Conservation (phyloP, 2,797 vertebrate genomes). For the Vultur gryphus region DNA sequence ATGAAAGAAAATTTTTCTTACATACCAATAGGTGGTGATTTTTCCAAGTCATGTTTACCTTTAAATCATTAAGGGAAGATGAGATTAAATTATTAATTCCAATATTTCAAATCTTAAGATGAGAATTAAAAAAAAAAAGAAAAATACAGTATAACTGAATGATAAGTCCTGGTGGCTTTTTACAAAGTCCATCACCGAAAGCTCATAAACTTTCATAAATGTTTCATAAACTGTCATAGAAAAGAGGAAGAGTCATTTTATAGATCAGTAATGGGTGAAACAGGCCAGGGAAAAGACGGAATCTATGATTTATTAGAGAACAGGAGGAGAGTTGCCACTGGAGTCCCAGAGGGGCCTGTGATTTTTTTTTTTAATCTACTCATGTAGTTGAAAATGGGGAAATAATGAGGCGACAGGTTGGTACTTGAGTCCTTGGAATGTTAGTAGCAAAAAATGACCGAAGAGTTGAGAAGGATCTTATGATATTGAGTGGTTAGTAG, state of each 20-base stretch:
- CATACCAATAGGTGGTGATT: not conserved
- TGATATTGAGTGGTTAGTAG: not conserved
- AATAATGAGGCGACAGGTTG: not conserved
- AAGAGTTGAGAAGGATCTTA: not conserved
- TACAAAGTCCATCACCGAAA: not conserved
- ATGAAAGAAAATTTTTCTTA: not conserved
- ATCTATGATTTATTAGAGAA: not conserved
- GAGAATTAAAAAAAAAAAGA: not conserved
- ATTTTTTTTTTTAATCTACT: not conserved
- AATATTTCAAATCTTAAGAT: not conserved
- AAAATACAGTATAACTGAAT: not conserved
- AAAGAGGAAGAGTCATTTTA: not conserved
- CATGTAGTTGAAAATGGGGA: not conserved
- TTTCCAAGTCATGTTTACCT: constrained; percentile 14
- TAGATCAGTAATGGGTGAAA: not conserved
- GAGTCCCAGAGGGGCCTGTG: not conserved
- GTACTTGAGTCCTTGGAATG: not conserved
- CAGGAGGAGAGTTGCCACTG: not conserved
- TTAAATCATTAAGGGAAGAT: not conserved
- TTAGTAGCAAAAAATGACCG: not conserved
- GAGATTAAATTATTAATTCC: no score
- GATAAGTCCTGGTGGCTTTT: not conserved
- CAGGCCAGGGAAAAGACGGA: not conserved
- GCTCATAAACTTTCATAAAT: not conserved
- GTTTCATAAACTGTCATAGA: not conserved